Conservation (phyloP, 2,888 invertebrate species). For the Hemistola chrysoprasaria region DNA sequence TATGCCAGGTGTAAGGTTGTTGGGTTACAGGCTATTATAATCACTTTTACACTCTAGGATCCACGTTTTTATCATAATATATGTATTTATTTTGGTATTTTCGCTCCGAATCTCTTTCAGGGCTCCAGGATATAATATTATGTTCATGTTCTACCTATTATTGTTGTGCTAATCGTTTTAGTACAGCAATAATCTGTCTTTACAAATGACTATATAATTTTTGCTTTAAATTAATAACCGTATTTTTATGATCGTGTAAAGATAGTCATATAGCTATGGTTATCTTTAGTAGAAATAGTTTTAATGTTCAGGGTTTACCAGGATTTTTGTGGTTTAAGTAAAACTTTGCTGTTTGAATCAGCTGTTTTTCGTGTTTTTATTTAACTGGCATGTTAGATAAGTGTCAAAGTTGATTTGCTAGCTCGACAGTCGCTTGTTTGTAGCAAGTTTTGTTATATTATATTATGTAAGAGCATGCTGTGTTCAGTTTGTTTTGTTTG, state of each 20-base stretch:
- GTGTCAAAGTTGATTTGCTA: conserved; percentile 31
- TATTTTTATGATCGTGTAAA: background rate
- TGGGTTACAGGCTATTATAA: conserved; percentile 35
- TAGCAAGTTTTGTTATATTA: conserved; percentile 18
- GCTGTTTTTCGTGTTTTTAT: conserved; percentile 35
- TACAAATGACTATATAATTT: conserved; percentile 9
- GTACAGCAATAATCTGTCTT: conserved; percentile 16
- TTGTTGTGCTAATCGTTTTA: conserved; percentile 21
- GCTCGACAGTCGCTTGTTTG: conserved; percentile 28
- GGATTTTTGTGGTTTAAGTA: conserved; percentile 61
- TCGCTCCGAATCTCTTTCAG: conserved; percentile 41
- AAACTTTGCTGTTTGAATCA: conserved; percentile 65
- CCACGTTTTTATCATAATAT: conserved; percentile 32
- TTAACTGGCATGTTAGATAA: conserved; percentile 39
- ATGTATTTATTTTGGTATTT: conserved; percentile 34
- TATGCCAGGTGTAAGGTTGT: conserved; percentile 55
- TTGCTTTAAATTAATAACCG: too few relatives aligned
- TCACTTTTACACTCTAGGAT: conserved; percentile 44
- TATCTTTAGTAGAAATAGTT: conserved; percentile 32
- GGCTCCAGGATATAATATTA: conserved; percentile 49
- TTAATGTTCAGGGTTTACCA: conserved; percentile 59
- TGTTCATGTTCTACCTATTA: too few relatives aligned
- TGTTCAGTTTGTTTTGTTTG: conserved; percentile 32
- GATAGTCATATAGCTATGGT: conserved; percentile 14
- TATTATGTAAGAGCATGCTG: conserved; percentile 24